Base-by-base conservation (phyloP, 2,888 invertebrate genomes). In the Athripsodes cinereus region DNA sequence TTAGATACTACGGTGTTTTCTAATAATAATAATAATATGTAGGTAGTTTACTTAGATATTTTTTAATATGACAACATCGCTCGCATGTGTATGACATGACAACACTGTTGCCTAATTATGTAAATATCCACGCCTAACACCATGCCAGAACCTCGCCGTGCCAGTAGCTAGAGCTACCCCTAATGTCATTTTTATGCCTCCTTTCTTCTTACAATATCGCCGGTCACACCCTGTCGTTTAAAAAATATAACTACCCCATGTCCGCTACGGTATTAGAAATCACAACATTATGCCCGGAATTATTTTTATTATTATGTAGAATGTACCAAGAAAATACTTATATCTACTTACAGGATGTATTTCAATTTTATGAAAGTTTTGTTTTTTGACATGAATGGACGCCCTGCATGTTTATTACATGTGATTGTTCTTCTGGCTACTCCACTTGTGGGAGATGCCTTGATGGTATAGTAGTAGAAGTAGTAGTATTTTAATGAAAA, bases 101-200 rank as follows among this genome's bases (percentile, higher is more conserved):
- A 13, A 44, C 44, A 44, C 16, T 55, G 48, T 49, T 47, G 52
- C 44, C 62, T 60, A 62, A 62, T 62, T 62, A 62, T 62, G 62
- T 60, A 62, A 62, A 62, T 62, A 62, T 60, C 58, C 60, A 58
- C 18, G 44, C 47, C 60, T 60, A 62, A 62, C 58, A 62, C 60
- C 54, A 56, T 47, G 44, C 53, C 58, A 55, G 52, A 47, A 44
- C 13, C 53, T 26, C 11, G 20, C 26, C 31, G 54, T 44, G 53
- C n/a, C n/a, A n/a, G n/a, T n/a, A n/a, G n/a, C n/a, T n/a, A n/a
- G n/a, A n/a, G 11, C 40, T 40, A 21, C 20, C 53, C 48, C 48
- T 47, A 22, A 44, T 55, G 55, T 55, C 57, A 56, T 50, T 52
- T 60, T 60, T 57, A 57, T 53, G 53, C 26, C 35, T 52, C 46